Conservation (phyloP, 1,140 invertebrate species). For the Drepana arcuata region DNA sequence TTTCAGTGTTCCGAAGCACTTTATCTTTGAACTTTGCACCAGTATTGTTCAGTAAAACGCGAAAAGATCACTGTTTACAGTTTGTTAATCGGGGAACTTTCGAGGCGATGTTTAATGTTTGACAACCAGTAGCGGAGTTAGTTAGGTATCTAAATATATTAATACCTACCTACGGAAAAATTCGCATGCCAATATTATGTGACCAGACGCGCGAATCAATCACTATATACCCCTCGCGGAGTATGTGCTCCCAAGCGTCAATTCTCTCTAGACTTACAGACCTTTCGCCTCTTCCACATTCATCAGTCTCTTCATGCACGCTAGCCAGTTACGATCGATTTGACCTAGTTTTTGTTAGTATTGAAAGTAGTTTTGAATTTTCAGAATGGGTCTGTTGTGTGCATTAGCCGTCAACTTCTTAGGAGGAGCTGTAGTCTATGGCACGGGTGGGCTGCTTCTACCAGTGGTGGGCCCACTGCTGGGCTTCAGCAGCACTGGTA, state of each 20-base stretch:
- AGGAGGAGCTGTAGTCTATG: slow-evolving; percentile 38
- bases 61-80: background rate
- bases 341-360: too few species aligned
- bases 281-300: too few species aligned
- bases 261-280: too few species aligned
- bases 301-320: too few species aligned
- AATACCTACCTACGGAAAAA: too few species aligned
- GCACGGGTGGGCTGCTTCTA: slow-evolving; percentile 31
- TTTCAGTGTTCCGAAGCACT: background rate
- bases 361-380: too few species aligned
- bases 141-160: too few species aligned
- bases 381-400: slow-evolving; percentile 35
- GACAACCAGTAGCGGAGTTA: background rate
- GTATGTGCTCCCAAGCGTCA: too few species aligned
- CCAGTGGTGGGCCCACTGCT: slow-evolving; percentile 32
- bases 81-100: background rate
- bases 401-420: slow-evolving; percentile 32
- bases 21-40: background rate
- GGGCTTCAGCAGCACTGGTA: slow-evolving; percentile 38
- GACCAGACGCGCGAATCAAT: too few species aligned
- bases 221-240: too few species aligned
- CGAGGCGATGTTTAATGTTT: background rate
- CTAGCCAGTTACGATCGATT: too few species aligned
- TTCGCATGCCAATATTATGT: too few species aligned
- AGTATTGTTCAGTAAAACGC: background rate